phyloP scores from a whole-genome alignment of 2,888 invertebrate species.

The Diaphora mendica region DNA sequence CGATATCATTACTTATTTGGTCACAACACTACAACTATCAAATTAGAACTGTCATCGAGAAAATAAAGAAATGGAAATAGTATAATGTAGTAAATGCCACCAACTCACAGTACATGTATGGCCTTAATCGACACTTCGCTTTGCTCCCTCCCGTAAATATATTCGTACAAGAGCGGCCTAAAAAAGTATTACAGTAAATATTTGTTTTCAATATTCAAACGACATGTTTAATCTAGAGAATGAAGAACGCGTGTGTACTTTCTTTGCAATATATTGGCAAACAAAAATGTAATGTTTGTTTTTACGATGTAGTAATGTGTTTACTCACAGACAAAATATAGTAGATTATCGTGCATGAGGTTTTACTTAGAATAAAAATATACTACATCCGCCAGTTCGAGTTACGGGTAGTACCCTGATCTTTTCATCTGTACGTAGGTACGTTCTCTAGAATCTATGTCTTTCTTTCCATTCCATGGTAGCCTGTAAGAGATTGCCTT shows the following conservation, averaged over 20 bases:
- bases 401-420: neutral
- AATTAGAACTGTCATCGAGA: too few relatives aligned
- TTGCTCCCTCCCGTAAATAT: slow-evolving; percentile 53
- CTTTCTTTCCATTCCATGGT: too few relatives aligned
- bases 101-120: slow-evolving; percentile 7
- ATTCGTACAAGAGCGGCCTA: slow-evolving; percentile 51
- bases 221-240: slow-evolving; percentile 62
- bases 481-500: too few relatives aligned
- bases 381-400: too few relatives aligned
- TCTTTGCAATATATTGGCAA: slow-evolving; percentile 47
- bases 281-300: slow-evolving; percentile 38
- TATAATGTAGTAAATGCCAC: neutral
- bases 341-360: neutral
- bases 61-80: too few relatives aligned
- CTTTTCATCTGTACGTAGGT: neutral
- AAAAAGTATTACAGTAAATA: slow-evolving; percentile 57
- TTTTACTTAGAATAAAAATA: neutral
- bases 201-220: slow-evolving; percentile 66
- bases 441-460: neutral
- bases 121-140: slow-evolving; percentile 53
- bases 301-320: slow-evolving; percentile 37
- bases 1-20: too few relatives aligned
- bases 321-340: slow-evolving; percentile 27
- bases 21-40: too few relatives aligned
- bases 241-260: slow-evolving; percentile 53